Evolutionary conservation across 2,113 vertebrate genomes (phyloP), one percentile per base, ranked within the genome.

Genomic region (Vidua macroura): DNA sequence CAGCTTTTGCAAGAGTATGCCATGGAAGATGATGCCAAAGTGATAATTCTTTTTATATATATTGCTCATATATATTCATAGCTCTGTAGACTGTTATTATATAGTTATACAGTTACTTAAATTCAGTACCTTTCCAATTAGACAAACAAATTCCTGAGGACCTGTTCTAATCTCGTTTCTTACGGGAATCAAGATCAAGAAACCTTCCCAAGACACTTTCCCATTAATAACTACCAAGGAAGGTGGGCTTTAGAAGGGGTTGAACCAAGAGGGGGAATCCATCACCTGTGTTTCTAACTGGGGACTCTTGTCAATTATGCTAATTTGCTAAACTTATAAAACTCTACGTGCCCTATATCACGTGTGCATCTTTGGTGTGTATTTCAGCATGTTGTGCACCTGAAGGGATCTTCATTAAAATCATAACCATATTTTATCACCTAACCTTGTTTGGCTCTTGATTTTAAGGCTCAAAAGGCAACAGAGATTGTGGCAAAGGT

Each of bases 291-390:
- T 51, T 58, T 75, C 30, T 76, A 66, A 13, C 1, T 49, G 43
- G 8, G 20, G 10, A 56, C 25, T 48, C n/a, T 48, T 56, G 16
- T 35, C 16, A 58, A 9, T 56, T 58, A 14, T 35, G 20, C 25
- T 43, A 43, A 21, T 67, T 51, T 76, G 13, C 35, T 49, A 43
- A 76, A 67, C 35, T 35, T 59, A 14, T 11, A 51, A n/a, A 76
- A 66, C 25, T 49, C 13, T 35, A 21, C 0, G 0, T 67, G 35
- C 13, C 16, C 24, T 43, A 9, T 41, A 25, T 43, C 83, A 43
- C 0, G 1, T 66, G 43, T 58, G 30, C 25, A 43, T n/a, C 52
- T 21, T 58, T 2, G 2, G 20, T 24, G 25, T 24, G 10, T 41
- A 43, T 60, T 69, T 43, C 13, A 18, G 60, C 0, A 0, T 58